phyloP scores from a whole-genome alignment of 2,888 invertebrate genomes.

The Ophion slaviceki region DNA sequence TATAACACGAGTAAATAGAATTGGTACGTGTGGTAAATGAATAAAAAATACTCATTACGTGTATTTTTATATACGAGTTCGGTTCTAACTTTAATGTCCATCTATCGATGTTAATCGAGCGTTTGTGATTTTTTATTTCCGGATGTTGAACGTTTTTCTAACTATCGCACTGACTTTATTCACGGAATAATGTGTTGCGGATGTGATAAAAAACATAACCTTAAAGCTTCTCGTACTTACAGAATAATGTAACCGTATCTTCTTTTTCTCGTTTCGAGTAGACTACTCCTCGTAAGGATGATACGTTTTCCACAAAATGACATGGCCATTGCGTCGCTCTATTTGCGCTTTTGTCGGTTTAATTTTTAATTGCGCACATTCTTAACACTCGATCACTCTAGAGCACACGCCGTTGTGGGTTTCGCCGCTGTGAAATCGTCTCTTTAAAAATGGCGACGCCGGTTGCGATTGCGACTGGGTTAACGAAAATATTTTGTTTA shows the following conservation, averaged over 20 bases:
- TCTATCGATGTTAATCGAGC: neutral
- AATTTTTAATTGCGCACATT: constrained; percentile 44
- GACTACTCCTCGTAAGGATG: constrained; percentile 75
- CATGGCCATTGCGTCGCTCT: constrained; percentile 78
- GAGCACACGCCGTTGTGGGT: constrained; percentile 1
- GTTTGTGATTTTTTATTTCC: neutral
- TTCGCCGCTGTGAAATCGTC: constrained; percentile 5
- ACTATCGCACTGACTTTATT: neutral
- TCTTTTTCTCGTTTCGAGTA: constrained; percentile 81
- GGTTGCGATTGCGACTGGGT: neutral
- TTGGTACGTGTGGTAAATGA: too few species aligned
- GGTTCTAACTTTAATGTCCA: too few species aligned
- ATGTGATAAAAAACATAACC: constrained; percentile 69
- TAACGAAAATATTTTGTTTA: neutral
- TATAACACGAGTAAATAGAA: too few species aligned
- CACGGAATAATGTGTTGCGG: neutral
- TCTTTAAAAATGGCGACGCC: constrained; percentile 57
- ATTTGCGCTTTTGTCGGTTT: constrained; percentile 14
- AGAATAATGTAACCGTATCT: constrained; percentile 88
- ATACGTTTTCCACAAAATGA: constrained; percentile 80
- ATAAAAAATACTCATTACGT: too few species aligned
- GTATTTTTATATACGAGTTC: too few species aligned
- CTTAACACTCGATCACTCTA: neutral
- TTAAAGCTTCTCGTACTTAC: constrained; percentile 85
- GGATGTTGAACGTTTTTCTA: neutral